Evolutionary conservation across 2,113 vertebrate species (phyloP).

Genomic region (Rhizomys pruinosus): DNA sequence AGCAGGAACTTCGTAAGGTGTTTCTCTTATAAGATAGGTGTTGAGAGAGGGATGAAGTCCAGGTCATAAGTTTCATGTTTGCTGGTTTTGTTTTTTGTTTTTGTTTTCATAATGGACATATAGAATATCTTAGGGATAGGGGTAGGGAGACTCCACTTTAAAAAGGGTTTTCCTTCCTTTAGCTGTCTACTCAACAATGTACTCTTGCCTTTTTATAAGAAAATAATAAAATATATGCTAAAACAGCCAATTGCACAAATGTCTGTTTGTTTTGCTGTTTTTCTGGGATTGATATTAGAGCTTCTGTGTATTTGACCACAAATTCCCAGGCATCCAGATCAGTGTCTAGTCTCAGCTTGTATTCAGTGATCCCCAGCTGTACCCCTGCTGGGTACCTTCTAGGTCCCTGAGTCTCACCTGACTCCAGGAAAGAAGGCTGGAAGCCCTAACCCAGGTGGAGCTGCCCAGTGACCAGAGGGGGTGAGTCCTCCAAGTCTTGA

Average conservation of each 20-base stretch:
- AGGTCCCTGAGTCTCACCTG: neutral
- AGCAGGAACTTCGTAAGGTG: neutral
- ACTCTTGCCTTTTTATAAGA: constrained; percentile 74
- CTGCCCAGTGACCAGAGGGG: neutral
- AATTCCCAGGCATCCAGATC: neutral
- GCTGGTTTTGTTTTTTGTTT: constrained; percentile 38
- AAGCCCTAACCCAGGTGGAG: neutral
- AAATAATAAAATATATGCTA: constrained; percentile 72
- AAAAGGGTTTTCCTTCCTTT: constrained; percentile 48
- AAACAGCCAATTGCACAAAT: constrained; percentile 21
- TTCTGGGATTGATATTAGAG: neutral
- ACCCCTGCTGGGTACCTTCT: neutral
- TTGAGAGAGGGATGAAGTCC: neutral
- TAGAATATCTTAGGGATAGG: constrained; percentile 23
- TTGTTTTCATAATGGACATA: no score
- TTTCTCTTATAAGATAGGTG: constrained; percentile 34
- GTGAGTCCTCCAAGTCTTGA: neutral
- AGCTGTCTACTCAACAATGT: constrained; percentile 47
- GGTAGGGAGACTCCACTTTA: constrained; percentile 45
- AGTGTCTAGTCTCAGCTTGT: neutral
- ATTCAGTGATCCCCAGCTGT: neutral
- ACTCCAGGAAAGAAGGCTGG: neutral
- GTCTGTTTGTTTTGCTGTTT: neutral
- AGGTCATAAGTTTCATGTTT: constrained; percentile 70
- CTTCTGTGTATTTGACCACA: neutral